These are phyloP conservation scores for Synanthedon myopaeformis DNA, from an alignment of 2,888 invertebrate genomes.

Conservation along the genomic window DNA sequence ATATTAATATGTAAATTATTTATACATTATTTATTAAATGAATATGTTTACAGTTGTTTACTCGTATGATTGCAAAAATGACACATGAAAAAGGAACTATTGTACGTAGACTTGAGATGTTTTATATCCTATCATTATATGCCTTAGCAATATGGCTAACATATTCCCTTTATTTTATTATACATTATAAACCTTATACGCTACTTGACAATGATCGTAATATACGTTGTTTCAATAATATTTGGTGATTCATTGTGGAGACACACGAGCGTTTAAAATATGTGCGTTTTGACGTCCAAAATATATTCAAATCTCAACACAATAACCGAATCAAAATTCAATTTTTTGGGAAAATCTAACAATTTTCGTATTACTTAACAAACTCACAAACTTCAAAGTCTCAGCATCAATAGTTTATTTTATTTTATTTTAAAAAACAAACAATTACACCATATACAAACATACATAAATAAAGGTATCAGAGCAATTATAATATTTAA, in stretches of 20 bases:
- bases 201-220: constrained; percentile 38
- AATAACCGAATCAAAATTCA: too few species aligned
- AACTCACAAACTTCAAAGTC: too few species aligned
- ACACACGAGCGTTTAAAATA: too few species aligned
- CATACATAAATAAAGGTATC: too few species aligned
- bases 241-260: constrained; percentile 44
- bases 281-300: too few species aligned
- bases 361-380: too few species aligned
- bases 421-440: too few species aligned
- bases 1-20: constrained; percentile 55
- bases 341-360: too few species aligned
- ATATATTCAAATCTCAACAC: too few species aligned
- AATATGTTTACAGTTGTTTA: constrained; percentile 49
- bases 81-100: constrained; percentile 71
- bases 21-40: constrained; percentile 51
- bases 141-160: constrained; percentile 54
- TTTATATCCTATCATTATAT: constrained; percentile 33
- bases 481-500: too few species aligned
- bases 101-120: constrained; percentile 63
- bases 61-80: constrained; percentile 59
- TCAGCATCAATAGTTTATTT: too few species aligned
- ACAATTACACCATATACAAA: too few species aligned
- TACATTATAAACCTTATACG: constrained; percentile 30
- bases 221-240: constrained; percentile 32
- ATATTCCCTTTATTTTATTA: constrained; percentile 23